These are phyloP conservation scores for Diuraphis noxia DNA, from an alignment of 1,140 invertebrate genomes.

Conservation along the genomic window DNA sequence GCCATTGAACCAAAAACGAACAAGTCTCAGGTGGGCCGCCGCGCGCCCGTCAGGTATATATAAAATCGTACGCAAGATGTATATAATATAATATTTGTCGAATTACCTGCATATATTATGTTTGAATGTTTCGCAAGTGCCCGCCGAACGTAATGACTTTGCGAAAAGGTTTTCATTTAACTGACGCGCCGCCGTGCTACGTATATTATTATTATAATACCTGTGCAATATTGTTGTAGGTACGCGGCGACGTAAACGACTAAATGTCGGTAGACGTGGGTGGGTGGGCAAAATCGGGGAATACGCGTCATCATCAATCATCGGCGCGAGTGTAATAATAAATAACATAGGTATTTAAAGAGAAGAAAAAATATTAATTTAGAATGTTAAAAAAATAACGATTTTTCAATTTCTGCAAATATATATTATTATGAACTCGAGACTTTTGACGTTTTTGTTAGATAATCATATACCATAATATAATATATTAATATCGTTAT, in stretches of 20 bases:
- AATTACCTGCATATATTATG: neutral
- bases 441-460: neutral
- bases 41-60: neutral
- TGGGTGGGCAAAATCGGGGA: too few relatives aligned
- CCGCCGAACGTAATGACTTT: neutral
- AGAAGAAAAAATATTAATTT: neutral
- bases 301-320: conserved; percentile 31
- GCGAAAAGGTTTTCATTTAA: neutral
- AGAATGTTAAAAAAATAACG: conserved; percentile 14
- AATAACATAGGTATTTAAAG: neutral
- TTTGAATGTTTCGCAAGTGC: conserved; percentile 10
- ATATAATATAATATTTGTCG: neutral
- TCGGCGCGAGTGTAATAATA: neutral
- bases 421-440: neutral
- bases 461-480: neutral
- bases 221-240: neutral
- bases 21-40: neutral
- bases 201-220: neutral
- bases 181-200: neutral
- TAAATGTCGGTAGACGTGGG: neutral
- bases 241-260: neutral
- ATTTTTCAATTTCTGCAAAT: neutral
- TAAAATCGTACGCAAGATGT: neutral
- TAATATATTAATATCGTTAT: neutral
- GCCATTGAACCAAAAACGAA: neutral